Conservation (phyloP, 1,140 invertebrate species). For the Matsumurasca onukii region DNA sequence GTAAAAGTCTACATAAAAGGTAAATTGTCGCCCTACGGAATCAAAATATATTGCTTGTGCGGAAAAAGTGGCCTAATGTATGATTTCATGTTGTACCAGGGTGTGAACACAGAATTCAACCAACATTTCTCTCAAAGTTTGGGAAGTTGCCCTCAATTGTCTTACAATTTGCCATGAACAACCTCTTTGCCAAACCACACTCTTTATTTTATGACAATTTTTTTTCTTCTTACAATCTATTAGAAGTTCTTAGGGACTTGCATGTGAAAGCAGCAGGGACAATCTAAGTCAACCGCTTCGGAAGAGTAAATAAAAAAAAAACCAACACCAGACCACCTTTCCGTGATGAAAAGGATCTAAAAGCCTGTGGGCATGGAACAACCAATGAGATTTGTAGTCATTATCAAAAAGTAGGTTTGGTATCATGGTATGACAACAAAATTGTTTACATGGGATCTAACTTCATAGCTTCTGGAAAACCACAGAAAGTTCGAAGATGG, state of each 20-base stretch:
- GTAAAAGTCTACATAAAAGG: conserved; percentile 42
- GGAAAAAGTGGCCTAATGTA: conserved; percentile 36
- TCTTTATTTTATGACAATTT: conserved; percentile 35
- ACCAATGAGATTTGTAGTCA: conserved; percentile 17
- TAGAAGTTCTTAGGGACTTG: conserved; percentile 19
- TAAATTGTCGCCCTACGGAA: conserved; percentile 40
- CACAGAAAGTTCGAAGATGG: conserved; percentile 40
- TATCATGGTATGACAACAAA: conserved; percentile 36
- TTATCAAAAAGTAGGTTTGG: conserved; percentile 32
- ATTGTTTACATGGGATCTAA: conserved; percentile 35
- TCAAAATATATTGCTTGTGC: conserved; percentile 37
- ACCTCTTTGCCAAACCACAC: conserved; percentile 5
- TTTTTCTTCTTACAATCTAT: conserved; percentile 32
- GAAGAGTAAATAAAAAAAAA: conserved; percentile 1
- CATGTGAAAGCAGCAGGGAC: conserved; percentile 34
- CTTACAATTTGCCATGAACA: conserved; percentile 33
- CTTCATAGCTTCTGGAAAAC: conserved; percentile 33
- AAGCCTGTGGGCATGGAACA: conserved; percentile 26
- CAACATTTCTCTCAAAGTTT: conserved; percentile 33
- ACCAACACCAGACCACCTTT: conserved; percentile 27
- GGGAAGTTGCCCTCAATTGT: conserved; percentile 39
- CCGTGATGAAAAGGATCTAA: conserved; percentile 28
- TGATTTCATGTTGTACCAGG: conserved; percentile 44
- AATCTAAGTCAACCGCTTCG: conserved; percentile 31
- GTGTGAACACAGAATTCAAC: conserved; percentile 40